phyloP scores from a whole-genome alignment of 2,797 vertebrate genomes.

The Trichosurus vulpecula region DNA sequence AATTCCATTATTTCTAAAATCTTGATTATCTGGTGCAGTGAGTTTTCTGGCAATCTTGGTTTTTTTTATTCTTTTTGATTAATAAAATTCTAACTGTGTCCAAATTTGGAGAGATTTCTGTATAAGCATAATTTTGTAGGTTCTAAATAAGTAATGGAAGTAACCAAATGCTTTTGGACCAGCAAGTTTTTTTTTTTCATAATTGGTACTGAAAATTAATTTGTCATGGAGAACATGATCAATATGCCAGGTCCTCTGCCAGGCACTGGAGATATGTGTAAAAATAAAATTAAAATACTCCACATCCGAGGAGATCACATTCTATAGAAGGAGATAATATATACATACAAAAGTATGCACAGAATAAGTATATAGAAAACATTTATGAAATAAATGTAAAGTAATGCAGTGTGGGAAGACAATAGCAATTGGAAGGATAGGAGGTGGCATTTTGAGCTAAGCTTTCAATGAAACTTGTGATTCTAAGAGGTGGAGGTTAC shows the following conservation, averaged over 20 bases:
- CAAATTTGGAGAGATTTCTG: background rate
- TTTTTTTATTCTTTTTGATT: background rate
- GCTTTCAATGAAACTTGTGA: background rate
- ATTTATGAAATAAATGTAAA: background rate
- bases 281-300: background rate
- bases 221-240: constrained; percentile 28
- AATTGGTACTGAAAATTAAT: constrained; percentile 52
- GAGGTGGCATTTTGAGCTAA: background rate
- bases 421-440: background rate
- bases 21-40: background rate
- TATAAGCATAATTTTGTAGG: background rate
- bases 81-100: background rate
- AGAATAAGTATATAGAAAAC: background rate
- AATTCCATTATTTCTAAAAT: background rate
- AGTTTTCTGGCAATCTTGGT: background rate
- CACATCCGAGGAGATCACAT: background rate
- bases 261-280: background rate
- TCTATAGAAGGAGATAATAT: background rate
- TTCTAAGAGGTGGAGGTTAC: background rate
- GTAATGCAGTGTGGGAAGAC: background rate
- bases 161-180: background rate
- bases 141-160: constrained; percentile 3
- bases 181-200: constrained; percentile 5
- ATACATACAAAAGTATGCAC: background rate
- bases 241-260: background rate